Percentiles rank a stretch among this genome's conserved stretches.
These are phyloP conservation scores for Sardinella longiceps DNA, from an alignment of 2,797 vertebrate genomes.

Conservation along the genomic window DNA sequence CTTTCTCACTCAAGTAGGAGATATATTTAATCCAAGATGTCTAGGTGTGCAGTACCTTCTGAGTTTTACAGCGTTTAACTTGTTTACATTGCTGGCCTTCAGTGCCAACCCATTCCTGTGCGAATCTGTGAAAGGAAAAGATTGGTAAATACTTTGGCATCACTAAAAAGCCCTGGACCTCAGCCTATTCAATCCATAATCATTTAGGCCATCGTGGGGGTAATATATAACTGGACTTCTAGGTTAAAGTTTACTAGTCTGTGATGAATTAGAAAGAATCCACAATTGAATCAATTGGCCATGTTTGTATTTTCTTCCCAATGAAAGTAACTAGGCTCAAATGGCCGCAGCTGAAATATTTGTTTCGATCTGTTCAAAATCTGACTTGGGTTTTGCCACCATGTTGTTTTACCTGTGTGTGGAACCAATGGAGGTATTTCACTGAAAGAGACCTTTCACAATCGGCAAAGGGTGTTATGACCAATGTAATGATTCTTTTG, in stretches of 20 bases:
- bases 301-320: background rate
- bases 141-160: background rate
- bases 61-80: conserved; percentile 39
- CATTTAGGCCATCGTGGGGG: background rate
- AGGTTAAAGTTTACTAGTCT: background rate
- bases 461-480: conserved; percentile 30
- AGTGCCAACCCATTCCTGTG: background rate
- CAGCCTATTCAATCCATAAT: background rate
- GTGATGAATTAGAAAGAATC: background rate
- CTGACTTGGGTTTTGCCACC: background rate
- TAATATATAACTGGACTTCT: background rate
- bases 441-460: background rate
- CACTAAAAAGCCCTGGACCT: background rate
- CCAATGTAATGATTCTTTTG: conserved; percentile 28
- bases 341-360: background rate
- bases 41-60: conserved; percentile 37
- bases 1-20: conserved; percentile 35
- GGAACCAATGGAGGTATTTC: conserved; percentile 28
- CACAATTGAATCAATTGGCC: background rate
- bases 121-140: background rate
- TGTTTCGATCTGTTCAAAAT: background rate
- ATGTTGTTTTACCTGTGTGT: conserved; percentile 13
- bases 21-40: conserved; percentile 40
- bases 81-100: conserved; percentile 39
- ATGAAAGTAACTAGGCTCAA: background rate